These are phyloP conservation scores for Anabacerthia variegaticeps DNA, from an alignment of 2,797 vertebrate genomes.

Conservation along the genomic window DNA sequence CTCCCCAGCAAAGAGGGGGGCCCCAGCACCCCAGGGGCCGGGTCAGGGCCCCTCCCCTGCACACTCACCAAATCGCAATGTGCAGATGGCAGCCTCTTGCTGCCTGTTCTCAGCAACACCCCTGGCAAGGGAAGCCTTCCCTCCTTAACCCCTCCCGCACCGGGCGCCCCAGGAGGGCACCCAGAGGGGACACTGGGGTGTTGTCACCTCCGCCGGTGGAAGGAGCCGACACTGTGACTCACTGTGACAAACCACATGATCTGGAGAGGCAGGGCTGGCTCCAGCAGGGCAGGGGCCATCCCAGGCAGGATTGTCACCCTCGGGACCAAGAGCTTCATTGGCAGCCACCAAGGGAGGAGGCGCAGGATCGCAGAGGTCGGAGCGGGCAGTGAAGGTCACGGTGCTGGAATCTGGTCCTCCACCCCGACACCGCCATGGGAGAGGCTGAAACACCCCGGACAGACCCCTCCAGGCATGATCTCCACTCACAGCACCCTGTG, in stretches of 20 bases:
- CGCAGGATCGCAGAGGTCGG: fast-evolving
- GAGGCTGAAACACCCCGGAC: neutral
- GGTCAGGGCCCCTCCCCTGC: neutral
- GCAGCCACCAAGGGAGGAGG: neutral
- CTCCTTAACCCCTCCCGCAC: neutral
- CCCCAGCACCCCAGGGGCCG: neutral
- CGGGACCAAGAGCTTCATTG: neutral
- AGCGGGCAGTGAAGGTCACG: neutral
- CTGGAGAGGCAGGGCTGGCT: neutral
- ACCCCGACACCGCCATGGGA: no score
- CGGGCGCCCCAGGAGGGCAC: neutral
- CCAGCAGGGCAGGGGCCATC: neutral
- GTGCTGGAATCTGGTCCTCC: fast-evolving
- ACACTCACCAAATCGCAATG: slow-evolving; percentile 43
- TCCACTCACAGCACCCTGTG: fast-evolving
- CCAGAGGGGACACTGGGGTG: neutral
- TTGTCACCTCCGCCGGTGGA: neutral
- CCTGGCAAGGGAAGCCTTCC: neutral
- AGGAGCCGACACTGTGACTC: neutral
- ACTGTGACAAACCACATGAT: fast-evolving
- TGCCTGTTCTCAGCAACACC: neutral
- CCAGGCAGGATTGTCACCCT: neutral
- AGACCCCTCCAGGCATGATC: neutral
- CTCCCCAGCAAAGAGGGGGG: neutral
- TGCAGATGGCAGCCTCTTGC: neutral